A percentile compares a stretch with the other conserved stretches of the same genome.
Evolutionary conservation across 92 coral and sea anemone genomes (phyloP).

Genomic region (Ricordea florida): DNA sequence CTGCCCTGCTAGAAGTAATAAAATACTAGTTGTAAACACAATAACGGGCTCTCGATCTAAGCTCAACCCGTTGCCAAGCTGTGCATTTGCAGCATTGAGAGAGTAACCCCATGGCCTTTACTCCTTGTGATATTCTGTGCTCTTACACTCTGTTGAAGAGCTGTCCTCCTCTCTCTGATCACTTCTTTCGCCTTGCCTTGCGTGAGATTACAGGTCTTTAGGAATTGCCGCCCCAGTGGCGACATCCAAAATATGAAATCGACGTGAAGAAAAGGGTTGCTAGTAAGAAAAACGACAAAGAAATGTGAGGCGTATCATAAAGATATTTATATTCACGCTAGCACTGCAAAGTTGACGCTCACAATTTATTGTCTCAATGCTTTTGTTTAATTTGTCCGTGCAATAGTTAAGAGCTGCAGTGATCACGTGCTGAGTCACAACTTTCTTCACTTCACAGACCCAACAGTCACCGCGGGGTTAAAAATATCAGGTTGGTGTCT

Average conservation of each 20-base stretch:
- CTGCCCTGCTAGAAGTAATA: too few species aligned
- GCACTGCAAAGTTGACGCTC: too few species aligned
- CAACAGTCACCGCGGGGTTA: too few species aligned
- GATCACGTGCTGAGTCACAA: too few species aligned
- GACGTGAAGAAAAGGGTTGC: conserved; percentile 56
- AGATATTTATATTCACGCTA: not conserved
- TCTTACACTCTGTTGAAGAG: conserved; percentile 24
- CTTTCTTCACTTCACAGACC: too few species aligned
- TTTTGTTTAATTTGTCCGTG: too few species aligned
- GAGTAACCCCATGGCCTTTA: not conserved
- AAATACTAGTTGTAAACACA: too few species aligned
- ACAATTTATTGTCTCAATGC: too few species aligned
- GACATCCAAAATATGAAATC: conserved; percentile 52
- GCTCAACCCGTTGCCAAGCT: not conserved
- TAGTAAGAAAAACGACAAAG: not conserved
- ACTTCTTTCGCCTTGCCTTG: conserved; percentile 55
- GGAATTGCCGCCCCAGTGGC: conserved; percentile 42
- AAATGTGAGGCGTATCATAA: not conserved
- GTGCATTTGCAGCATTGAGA: not conserved
- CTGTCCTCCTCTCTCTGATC: conserved; percentile 43
- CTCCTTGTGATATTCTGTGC: not conserved
- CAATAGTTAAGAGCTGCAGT: too few species aligned
- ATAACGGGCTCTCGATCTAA: too few species aligned
- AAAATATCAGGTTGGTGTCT: too few species aligned
- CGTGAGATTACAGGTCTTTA: conserved; percentile 40